These are phyloP conservation scores for Eidolon dupreanum DNA, from an alignment of 2,797 vertebrate species.

Conservation along the genomic window DNA sequence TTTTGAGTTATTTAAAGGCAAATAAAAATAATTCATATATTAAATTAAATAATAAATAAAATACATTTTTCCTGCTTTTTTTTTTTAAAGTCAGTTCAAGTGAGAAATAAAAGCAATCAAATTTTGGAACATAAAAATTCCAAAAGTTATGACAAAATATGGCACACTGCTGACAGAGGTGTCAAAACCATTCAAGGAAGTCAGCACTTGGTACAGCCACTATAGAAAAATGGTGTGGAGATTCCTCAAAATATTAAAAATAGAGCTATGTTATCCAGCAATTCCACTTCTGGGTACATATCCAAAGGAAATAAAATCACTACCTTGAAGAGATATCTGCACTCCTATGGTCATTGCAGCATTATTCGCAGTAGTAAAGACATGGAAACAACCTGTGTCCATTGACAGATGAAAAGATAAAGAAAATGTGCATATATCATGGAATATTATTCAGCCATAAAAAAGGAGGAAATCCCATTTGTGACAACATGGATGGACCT, in stretches of 20 bases:
- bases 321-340: background rate
- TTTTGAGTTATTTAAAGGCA: background rate
- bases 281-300: background rate
- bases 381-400: background rate
- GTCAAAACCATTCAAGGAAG: background rate
- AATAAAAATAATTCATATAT: background rate
- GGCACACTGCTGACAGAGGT: background rate
- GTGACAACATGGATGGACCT: background rate
- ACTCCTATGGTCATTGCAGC: background rate
- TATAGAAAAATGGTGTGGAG: background rate
- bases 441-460: slow-evolving; percentile 21
- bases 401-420: background rate
- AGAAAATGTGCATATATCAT: background rate
- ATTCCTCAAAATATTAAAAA: background rate
- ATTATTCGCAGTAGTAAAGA: background rate
- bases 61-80: background rate
- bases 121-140: background rate
- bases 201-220: background rate
- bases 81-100: background rate
- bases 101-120: background rate
- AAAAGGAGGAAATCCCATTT: background rate
- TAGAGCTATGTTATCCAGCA: background rate
- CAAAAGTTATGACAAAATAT: background rate
- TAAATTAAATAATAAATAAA: background rate
- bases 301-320: background rate